Base-by-base conservation (phyloP, 2,797 vertebrate species). In the Kryptolebias ocellatus region DNA sequence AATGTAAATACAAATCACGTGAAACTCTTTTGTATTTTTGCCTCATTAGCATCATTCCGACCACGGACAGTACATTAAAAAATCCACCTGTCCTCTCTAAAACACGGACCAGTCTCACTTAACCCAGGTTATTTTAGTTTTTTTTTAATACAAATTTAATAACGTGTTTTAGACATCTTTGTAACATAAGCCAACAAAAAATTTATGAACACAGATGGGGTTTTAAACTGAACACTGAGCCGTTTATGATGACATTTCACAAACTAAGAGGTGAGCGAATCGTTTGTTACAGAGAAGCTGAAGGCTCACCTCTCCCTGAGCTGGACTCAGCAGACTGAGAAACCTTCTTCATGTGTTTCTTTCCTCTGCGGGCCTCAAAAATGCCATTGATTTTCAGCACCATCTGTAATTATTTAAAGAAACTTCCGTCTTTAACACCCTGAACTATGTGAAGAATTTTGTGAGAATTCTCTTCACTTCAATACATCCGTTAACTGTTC, bases 381-480 rank as follows among this genome's bases (percentile, higher is more conserved):
- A 98, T 95, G 80, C 93, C 94, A 34, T 98, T 99, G 93, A 99
- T 99, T 89, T 96, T 96, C 89, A 96, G 85, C 75, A 98, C 97
- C 86, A 99, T 95, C 97, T 99, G 93, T 77, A 85, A 77, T 72
- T 86, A 79, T 81, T 64, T 55, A 84, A 62, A 74, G n/a, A 72
- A 44, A 76, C 15, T 29, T 54, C 45, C 50, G 61, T 44, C 66
- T 74, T 73, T 29, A 68, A 68, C 27, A 52, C 29, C 17, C 65
- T 72, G 61, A 72, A 68, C 29, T 17, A 60, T 72, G 47, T 64
- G 24, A 51, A 42, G 64, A 18, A 2, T n/a, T 8, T 6, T 47
- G 17, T 47, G 8, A 8, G 17, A n/a, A 8, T 9, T 6, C 46
- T 5, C 3, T 45, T 44, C 11, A 59, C 55, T 69, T 70, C 34